Conservation (phyloP, 2,113 vertebrate species). For the Polypterus bichir region DNA sequence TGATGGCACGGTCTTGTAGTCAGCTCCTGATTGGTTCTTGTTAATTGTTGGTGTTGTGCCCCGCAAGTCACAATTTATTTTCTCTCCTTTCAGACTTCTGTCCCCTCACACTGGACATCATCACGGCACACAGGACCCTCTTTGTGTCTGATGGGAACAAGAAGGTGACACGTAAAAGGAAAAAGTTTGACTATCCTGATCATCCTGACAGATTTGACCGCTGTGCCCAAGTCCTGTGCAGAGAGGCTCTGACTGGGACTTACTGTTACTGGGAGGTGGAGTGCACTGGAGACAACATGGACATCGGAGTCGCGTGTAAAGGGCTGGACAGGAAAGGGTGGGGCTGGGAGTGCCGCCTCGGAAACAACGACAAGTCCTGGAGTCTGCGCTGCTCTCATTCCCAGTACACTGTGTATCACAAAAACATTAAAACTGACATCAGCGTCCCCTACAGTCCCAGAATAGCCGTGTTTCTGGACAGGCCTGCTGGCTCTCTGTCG, state of each 20-base stretch:
- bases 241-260: constrained; percentile 49
- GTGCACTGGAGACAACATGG: constrained; percentile 55
- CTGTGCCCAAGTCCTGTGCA: constrained; percentile 74
- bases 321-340: constrained; percentile 53
- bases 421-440: constrained; percentile 49
- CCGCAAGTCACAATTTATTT: too few species aligned
- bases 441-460: constrained; percentile 29
- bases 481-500: constrained; percentile 46
- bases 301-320: constrained; percentile 64
- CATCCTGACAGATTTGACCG: constrained; percentile 58
- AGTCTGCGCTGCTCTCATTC: constrained; percentile 72
- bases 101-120: constrained; percentile 48
- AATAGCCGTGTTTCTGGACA: constrained; percentile 71
- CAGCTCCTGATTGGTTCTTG: too few species aligned
- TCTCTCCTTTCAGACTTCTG: constrained; percentile 32
- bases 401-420: constrained; percentile 73
- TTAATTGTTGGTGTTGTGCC: too few species aligned
- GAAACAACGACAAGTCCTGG: constrained; percentile 74
- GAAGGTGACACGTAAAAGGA: constrained; percentile 31
- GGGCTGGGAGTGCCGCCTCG: constrained; percentile 63
- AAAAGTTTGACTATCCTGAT: constrained; percentile 31
- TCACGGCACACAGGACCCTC: constrained; percentile 53
- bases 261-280: constrained; percentile 82
- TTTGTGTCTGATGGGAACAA: constrained; percentile 44
- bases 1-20: too few species aligned